A percentile compares a stretch with the other conserved stretches of the same genome.
These are phyloP conservation scores for Periophthalmodon schlosseri DNA, from an alignment of 2,113 vertebrate genomes.

Conservation along the genomic window DNA sequence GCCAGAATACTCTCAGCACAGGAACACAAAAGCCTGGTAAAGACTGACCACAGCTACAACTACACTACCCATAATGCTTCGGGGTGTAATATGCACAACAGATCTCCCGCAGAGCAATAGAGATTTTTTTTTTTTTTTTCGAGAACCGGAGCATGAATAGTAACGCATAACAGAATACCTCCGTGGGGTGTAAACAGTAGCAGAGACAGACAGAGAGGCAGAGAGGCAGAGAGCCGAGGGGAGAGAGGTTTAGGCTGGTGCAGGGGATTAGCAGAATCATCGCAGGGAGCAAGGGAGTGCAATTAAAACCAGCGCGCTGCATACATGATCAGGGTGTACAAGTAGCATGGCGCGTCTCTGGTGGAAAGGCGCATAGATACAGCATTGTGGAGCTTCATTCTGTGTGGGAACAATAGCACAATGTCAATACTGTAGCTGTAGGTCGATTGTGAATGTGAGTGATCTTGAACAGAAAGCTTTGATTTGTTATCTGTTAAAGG, in stretches of 20 bases:
- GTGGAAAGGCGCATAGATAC: background rate
- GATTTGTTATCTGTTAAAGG: no score
- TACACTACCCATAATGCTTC: slow-evolving; percentile 40
- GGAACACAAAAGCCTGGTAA: slow-evolving; percentile 52
- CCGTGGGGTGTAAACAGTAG: slow-evolving; percentile 51
- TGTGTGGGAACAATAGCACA: background rate
- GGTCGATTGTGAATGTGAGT: background rate
- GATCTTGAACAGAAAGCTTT: no score
- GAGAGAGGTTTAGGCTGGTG: slow-evolving; percentile 19
- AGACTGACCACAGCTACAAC: slow-evolving; percentile 49
- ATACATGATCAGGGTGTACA: slow-evolving; percentile 12
- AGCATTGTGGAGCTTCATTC: background rate
- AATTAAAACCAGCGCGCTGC: slow-evolving; percentile 23
- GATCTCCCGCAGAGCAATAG: slow-evolving; percentile 57
- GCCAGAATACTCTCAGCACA: slow-evolving; percentile 33
- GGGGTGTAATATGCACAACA: slow-evolving; percentile 57
- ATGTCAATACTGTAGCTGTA: background rate
- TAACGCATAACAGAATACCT: slow-evolving; percentile 50
- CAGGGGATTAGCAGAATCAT: slow-evolving; percentile 38
- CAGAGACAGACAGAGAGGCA: slow-evolving; percentile 29
- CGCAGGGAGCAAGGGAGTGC: slow-evolving; percentile 2
- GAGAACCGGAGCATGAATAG: slow-evolving; percentile 43
- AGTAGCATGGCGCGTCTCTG: background rate
- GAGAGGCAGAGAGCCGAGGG: background rate
- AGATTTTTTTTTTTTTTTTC: slow-evolving; percentile 20